Conservation (phyloP, 2,797 vertebrate species). For the Alcedo atthis region DNA sequence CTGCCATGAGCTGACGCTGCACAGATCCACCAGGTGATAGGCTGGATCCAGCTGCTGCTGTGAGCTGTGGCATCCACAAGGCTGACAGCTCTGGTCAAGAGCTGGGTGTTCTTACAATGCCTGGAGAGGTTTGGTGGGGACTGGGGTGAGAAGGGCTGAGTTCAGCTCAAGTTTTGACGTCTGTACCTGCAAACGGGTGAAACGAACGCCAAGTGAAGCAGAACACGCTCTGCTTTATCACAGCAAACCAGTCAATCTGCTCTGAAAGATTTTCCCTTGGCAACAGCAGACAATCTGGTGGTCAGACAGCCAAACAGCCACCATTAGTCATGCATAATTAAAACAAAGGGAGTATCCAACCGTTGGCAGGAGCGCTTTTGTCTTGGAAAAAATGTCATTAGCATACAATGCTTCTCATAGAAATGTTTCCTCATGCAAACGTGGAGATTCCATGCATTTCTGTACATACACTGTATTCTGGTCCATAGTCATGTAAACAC, state of each 20-base stretch:
- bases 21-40: background rate
- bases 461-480: background rate
- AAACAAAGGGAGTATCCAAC: conserved; percentile 53
- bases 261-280: conserved; percentile 55
- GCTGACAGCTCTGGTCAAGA: background rate
- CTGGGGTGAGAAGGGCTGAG: background rate
- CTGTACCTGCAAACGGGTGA: background rate
- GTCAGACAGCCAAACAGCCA: conserved; percentile 56
- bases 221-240: background rate
- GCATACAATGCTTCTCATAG: background rate
- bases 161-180: background rate
- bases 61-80: too few relatives aligned
- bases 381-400: background rate
- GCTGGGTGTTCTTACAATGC: rapidly evolving
- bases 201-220: background rate
- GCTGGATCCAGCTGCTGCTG: background rate
- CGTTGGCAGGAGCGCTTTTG: conserved; percentile 22
- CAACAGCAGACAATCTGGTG: conserved; percentile 44
- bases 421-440: background rate
- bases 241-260: background rate
- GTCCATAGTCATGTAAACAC: background rate
- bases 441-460: background rate
- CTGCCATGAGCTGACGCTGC: background rate
- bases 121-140: background rate
- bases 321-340: conserved; percentile 66